These are phyloP conservation scores for Dendrocincla tyrannina DNA, from an alignment of 2,797 vertebrate genomes.

Conservation along the genomic window DNA sequence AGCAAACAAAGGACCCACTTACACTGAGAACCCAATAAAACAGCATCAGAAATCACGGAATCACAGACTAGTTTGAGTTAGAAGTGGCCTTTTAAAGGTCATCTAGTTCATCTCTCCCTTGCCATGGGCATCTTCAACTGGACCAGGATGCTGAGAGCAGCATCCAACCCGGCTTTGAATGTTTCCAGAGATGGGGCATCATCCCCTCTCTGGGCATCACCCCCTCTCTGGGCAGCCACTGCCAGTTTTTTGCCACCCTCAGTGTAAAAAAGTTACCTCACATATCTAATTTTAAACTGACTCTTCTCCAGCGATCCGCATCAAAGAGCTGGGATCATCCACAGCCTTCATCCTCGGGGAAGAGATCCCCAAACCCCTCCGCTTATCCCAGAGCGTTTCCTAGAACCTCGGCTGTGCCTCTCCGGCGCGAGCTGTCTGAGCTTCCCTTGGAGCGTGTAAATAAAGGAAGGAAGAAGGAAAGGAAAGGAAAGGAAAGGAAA, in stretches of 20 bases:
- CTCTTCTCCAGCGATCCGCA: not conserved
- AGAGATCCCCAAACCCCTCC: not conserved
- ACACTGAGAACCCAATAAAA: not conserved
- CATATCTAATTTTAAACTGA: not conserved
- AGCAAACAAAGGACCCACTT: not conserved
- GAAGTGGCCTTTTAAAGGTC: not conserved
- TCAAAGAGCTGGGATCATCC: not conserved
- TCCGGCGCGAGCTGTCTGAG: not conserved
- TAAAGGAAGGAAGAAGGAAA: not conserved
- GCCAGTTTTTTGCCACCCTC: not conserved
- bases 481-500: too few relatives aligned
- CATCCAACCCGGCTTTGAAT: not conserved
- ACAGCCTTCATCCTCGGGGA: not conserved
- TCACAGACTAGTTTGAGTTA: not conserved
- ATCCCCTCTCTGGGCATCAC: not conserved
- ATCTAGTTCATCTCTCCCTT: too few relatives aligned
- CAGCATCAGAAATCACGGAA: not conserved
- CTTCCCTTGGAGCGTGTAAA: accelerated
- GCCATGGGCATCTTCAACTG: not conserved
- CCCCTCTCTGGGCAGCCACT: not conserved
- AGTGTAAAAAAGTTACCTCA: not conserved
- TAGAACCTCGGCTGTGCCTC: not conserved
- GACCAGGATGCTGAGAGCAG: not conserved
- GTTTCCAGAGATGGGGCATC: not conserved
- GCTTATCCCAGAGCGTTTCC: accelerated